phyloP scores from a whole-genome alignment of 2,113 vertebrate genomes.

The Nansenia antarctica region DNA sequence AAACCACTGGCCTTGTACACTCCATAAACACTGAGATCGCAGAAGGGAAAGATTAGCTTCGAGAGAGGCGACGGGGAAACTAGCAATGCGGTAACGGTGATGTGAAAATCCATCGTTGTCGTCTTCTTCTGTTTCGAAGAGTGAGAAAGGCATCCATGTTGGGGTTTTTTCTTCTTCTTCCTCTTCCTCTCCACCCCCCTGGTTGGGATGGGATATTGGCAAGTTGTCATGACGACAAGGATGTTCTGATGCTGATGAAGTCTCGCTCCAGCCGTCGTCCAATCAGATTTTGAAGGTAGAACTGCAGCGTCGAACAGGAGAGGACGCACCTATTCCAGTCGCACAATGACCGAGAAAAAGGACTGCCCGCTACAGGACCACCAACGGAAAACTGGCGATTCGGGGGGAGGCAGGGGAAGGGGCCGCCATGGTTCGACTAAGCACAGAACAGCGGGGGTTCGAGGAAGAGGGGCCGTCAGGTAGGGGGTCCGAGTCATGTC shows the following conservation, averaged over 20 bases:
- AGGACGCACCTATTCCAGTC: slow-evolving; percentile 97
- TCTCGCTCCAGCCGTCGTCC: slow-evolving; percentile 92
- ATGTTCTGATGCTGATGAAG: slow-evolving; percentile 98
- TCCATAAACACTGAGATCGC: slow-evolving; percentile 35
- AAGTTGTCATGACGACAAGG: slow-evolving; percentile 99
- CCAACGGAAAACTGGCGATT: slow-evolving; percentile 85
- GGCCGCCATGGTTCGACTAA: slow-evolving; percentile 85
- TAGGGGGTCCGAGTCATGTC: slow-evolving; percentile 77
- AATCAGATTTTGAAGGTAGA: slow-evolving; percentile 98
- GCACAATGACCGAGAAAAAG: slow-evolving; percentile 89
- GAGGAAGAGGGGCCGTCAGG: slow-evolving; percentile 87
- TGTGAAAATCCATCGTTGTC: slow-evolving; percentile 81
- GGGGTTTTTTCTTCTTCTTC: slow-evolving; percentile 11
- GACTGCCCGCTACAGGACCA: slow-evolving; percentile 91
- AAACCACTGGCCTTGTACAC: slow-evolving; percentile 29
- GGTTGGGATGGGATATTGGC: slow-evolving; percentile 82
- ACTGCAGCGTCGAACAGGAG: slow-evolving; percentile 94
- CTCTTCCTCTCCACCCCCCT: slow-evolving; percentile 63
- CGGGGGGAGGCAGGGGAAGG: slow-evolving; percentile 79
- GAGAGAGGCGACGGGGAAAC: slow-evolving; percentile 32
- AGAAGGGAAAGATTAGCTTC: slow-evolving; percentile 57
- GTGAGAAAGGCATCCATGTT: slow-evolving; percentile 62
- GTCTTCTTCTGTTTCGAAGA: slow-evolving; percentile 80
- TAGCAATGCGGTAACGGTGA: slow-evolving; percentile 81
- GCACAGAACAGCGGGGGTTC: slow-evolving; percentile 82